Base-by-base conservation (phyloP, 2,113 vertebrate species). In the Ciconia maguari region DNA sequence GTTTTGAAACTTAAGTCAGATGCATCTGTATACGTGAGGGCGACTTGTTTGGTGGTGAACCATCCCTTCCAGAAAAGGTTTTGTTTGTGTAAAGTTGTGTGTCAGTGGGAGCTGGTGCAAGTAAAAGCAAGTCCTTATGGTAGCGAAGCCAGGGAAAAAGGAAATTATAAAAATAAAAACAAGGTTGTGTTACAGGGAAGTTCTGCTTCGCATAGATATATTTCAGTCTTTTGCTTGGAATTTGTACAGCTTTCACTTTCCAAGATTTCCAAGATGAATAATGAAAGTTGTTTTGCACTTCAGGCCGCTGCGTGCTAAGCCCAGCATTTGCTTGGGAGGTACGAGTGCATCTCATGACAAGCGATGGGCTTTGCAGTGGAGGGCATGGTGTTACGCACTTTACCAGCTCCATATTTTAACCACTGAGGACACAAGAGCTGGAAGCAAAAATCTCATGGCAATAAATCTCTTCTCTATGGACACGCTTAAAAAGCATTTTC, bases 191-290 rank as follows among this genome's bases (percentile, higher is more conserved):
- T 97, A 89, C 25, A 75, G 87, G 93, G 95, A 93, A 96, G 82
- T 93, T 96, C 90, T 97, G 88, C 89, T 96, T 92, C 20, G 17
- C 75, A 49, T 60, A 84, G 94, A 97, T 96, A 51, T 36, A 66
- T 80, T 97, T 95, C 36, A 52, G 64, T 94, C 93, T 91, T 93
- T 93, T 96, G n/a, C 96, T 97, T 96, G 90, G 95, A 97, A 86
- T 96, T 82, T 74, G 25, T 87, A 70, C 89, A 83, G 88, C 91
- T 97, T 97, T 93, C 34, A 68, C 93, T 97, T 97, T 97, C 90
- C 90, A 96, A 96, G 86, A 82, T 95, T 97, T 94, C 83, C 80
- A 92, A 94, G 61, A 79, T 17, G 6, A 92, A 93, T 95, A 96
- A 95, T 26, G 80, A 68, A 95, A 96, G 81, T 92, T 95, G 76